Evolutionary conservation across 2,888 invertebrate genomes (phyloP).

Genomic region (Diplazon laetatorius): DNA sequence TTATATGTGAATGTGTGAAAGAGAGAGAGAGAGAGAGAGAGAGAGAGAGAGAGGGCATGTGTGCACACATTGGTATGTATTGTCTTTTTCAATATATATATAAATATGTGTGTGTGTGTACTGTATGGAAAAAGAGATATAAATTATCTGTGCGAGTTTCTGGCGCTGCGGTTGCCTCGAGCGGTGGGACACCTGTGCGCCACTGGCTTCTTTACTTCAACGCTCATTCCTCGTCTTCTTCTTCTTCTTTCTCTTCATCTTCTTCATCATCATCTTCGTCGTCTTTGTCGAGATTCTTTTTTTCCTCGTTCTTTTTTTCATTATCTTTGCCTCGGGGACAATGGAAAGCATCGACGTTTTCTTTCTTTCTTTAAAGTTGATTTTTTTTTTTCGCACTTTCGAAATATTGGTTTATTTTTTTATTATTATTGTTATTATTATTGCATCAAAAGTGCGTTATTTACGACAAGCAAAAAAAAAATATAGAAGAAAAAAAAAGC

Average conservation of each 20-base stretch:
- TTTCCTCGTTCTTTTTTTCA: no score
- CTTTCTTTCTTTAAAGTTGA: constrained; percentile 20
- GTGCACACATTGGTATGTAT: no score
- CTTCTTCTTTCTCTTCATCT: constrained; percentile 25
- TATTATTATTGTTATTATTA: no score
- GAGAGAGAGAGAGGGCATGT: no score
- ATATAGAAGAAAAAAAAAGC: no score
- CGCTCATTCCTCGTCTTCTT: constrained; percentile 33
- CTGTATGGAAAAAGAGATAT: constrained; percentile 47
- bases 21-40: no score
- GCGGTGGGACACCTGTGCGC: constrained; percentile 57
- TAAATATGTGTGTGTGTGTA: no score
- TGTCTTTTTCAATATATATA: no score
- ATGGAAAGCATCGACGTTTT: constrained; percentile 52
- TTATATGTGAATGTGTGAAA: no score
- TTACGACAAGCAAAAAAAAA: no score
- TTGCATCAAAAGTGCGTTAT: no score
- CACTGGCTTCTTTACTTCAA: constrained; percentile 24
- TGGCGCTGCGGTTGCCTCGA: constrained; percentile 26
- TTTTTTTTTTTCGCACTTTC: constrained; percentile 26
- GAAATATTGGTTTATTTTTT: background rate
- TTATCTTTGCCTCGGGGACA: constrained; percentile 45
- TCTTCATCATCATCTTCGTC: constrained; percentile 12
- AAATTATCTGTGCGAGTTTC: constrained; percentile 61
- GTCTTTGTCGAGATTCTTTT: constrained; percentile 17